phyloP scores from a whole-genome alignment of 2,113 vertebrate genomes.

The Empidonax alnorum region DNA sequence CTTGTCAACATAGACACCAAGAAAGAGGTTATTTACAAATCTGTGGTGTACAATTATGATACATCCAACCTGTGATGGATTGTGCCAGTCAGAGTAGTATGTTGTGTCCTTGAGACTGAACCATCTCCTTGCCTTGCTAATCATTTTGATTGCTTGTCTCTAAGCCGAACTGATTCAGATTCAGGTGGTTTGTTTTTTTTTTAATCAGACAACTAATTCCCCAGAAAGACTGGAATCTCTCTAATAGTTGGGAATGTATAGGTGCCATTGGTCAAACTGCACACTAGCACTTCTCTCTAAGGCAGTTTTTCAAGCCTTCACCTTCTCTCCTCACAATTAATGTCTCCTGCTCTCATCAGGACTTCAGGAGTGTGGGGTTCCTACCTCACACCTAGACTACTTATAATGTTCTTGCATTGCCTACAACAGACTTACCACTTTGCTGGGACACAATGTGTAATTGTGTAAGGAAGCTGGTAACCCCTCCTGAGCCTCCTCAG shows the following conservation, averaged over 20 bases:
- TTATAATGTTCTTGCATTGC: neutral
- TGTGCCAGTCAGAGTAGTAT: neutral
- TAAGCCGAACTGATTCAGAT: neutral
- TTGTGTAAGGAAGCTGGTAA: neutral
- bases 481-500: neutral
- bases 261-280: neutral
- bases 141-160: constrained; percentile 6
- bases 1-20: constrained; percentile 3
- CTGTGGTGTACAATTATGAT: constrained; percentile 38
- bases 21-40: constrained; percentile 57
- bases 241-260: neutral
- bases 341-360: neutral
- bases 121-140: constrained; percentile 19
- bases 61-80: constrained; percentile 31
- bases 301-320: neutral
- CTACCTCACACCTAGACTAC: neutral
- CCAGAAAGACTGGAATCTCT: neutral
- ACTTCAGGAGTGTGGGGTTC: neutral
- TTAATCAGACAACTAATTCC: constrained; percentile 20
- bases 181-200: neutral
- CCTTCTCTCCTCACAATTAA: neutral
- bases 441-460: neutral
- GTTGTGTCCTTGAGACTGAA: constrained; percentile 37
- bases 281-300: neutral
- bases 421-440: neutral